Evolutionary conservation across 2,888 invertebrate genomes (phyloP).

Genomic region (Trichogramma evanescens): DNA sequence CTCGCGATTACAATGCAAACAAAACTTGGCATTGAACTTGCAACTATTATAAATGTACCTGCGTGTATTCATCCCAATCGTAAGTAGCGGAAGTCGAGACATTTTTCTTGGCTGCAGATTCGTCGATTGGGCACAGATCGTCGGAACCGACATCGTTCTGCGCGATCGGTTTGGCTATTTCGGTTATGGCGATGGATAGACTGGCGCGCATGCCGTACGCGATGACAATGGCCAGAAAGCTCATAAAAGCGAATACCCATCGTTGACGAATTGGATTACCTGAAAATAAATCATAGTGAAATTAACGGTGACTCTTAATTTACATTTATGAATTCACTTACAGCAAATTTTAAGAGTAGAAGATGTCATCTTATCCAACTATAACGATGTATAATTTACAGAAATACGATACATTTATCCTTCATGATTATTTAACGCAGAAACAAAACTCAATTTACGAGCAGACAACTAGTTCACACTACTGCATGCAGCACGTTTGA

Average conservation of each 20-base stretch:
- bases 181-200: constrained; percentile 60
- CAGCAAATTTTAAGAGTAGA: no score
- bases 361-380: no score
- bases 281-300: no score
- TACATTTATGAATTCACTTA: no score
- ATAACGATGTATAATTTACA: no score
- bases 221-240: constrained; percentile 59
- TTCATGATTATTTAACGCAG: no score
- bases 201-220: constrained; percentile 66
- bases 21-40: neutral
- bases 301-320: no score
- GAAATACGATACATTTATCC: no score
- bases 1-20: neutral
- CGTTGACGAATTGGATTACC: constrained; percentile 4
- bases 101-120: neutral
- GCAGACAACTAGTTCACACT: no score
- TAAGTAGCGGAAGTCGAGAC: neutral
- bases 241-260: constrained; percentile 50
- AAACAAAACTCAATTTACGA: no score
- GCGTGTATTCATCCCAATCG: neutral
- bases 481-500: no score
- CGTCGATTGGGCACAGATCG: constrained; percentile 10
- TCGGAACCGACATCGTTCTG: constrained; percentile 1
- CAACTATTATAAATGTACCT: neutral
- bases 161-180: constrained; percentile 49